phyloP scores from a whole-genome alignment of 2,888 invertebrate genomes.

The Heliconius sara region DNA sequence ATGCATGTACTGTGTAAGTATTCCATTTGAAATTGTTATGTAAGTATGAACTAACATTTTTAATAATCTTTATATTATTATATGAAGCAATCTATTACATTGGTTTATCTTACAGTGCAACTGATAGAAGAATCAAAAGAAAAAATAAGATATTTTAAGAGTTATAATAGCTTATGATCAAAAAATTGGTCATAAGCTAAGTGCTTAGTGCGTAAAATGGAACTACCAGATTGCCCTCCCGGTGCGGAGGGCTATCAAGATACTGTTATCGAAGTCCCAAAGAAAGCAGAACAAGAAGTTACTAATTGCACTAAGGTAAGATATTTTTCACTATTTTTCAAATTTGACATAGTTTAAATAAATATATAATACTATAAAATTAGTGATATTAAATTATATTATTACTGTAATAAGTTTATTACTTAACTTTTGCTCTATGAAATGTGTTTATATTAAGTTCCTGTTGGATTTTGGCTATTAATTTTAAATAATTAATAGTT shows the following conservation, averaged over 20 bases:
- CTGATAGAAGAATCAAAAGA: slow-evolving; percentile 45
- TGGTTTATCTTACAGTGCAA: slow-evolving; percentile 49
- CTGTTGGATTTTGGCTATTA: neutral
- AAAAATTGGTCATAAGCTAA: slow-evolving; percentile 73
- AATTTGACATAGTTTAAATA: neutral
- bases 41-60: slow-evolving; percentile 68
- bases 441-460: neutral
- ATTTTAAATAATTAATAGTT: neutral
- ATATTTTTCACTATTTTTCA: slow-evolving; percentile 51
- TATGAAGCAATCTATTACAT: slow-evolving; percentile 34
- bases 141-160: slow-evolving; percentile 24
- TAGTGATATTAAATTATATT: slow-evolving; percentile 4
- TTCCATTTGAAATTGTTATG: slow-evolving; percentile 48
- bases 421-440: neutral
- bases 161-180: slow-evolving; percentile 66
- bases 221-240: slow-evolving; percentile 79
- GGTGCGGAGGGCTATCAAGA: slow-evolving; percentile 80
- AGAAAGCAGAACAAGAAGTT: slow-evolving; percentile 58
- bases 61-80: slow-evolving; percentile 44
- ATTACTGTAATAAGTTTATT: slow-evolving; percentile 9
- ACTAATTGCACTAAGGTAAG: slow-evolving; percentile 75
- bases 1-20: slow-evolving; percentile 38
- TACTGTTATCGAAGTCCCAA: slow-evolving; percentile 70
- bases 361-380: slow-evolving; percentile 11
- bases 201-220: slow-evolving; percentile 79